phyloP scores from a whole-genome alignment of 2,888 invertebrate species.

The Lathronympha strigana region DNA sequence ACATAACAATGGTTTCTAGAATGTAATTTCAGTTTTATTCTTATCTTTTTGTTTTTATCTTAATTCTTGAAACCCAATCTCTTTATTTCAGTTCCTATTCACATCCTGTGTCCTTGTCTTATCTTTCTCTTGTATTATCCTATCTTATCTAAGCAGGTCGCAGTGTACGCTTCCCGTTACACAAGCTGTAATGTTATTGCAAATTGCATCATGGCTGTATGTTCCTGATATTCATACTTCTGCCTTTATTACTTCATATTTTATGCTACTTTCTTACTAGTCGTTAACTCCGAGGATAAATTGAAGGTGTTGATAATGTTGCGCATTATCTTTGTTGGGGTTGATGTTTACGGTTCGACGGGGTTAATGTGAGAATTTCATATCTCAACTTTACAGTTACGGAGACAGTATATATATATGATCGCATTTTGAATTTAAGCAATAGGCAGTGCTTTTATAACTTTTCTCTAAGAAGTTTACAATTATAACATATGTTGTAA shows the following conservation, averaged over 20 bases:
- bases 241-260: slow-evolving; percentile 49
- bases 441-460: no score
- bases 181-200: slow-evolving; percentile 65
- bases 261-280: slow-evolving; percentile 42
- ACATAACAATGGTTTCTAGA: no score
- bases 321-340: slow-evolving; percentile 11
- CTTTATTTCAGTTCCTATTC: background rate
- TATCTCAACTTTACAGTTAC: background rate
- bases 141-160: slow-evolving; percentile 3
- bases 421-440: no score
- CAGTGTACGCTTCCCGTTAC: slow-evolving; percentile 29
- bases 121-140: background rate
- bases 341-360: background rate
- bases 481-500: no score
- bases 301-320: slow-evolving; percentile 27
- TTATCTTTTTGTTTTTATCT: background rate
- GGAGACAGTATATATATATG: background rate
- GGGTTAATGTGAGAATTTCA: background rate
- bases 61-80: no score
- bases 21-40: no score
- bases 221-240: slow-evolving; percentile 60
- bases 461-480: no score
- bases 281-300: slow-evolving; percentile 30
- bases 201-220: slow-evolving; percentile 66
- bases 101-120: background rate